Evolutionary conservation across 2,797 vertebrate species (phyloP), one percentile per base, ranked within the genome.

Genomic region (Argyrosomus regius): DNA sequence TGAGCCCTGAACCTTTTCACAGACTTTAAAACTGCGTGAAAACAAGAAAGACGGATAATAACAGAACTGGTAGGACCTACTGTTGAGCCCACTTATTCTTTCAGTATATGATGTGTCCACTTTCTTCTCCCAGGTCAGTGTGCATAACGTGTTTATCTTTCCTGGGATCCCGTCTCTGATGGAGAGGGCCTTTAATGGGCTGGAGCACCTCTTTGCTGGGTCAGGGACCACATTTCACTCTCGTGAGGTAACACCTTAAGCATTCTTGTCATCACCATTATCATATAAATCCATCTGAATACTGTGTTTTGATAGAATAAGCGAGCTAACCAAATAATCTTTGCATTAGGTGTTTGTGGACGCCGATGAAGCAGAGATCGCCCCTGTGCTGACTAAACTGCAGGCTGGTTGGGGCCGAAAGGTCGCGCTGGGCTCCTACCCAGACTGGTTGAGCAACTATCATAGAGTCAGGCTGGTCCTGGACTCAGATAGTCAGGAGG

Each of bases 401-500:
- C 90, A 97, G 54, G 78, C 91, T 0, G 5, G 54, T 24, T 98
- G 97, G 94, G 94, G 94, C 1, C 92, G 71, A 3, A 92, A 77
- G 0, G 95, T 98, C 39, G 88, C 94, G 26, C 80, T 99, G 2
- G 98, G 98, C 1, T 99, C 98, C 11, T 99, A 99, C 87, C 98
- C 98, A 0, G 96, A 98, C 90, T 99, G 98, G 98, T 75, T 94
- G 70, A 98, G 94, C 72, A 99, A 99, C 91, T 99, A 99, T 81
- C 96, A 97, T 84, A 93, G 94, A 0, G 98, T 99, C 78, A 95
- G 95, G 84, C 94, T 99, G 89, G 96, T 96, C 1, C 89, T 99
- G 91, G 98, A 99, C 86, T 96, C 97, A 0, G 92, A 98, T 60
- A 96, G 96, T 0, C 91, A 94, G 52, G 90, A 86, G 17, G 91